A percentile compares a stretch with the other conserved stretches of the same genome.
These are phyloP conservation scores for Camponotus fellah DNA, from an alignment of 2,888 invertebrate genomes.

Conservation along the genomic window DNA sequence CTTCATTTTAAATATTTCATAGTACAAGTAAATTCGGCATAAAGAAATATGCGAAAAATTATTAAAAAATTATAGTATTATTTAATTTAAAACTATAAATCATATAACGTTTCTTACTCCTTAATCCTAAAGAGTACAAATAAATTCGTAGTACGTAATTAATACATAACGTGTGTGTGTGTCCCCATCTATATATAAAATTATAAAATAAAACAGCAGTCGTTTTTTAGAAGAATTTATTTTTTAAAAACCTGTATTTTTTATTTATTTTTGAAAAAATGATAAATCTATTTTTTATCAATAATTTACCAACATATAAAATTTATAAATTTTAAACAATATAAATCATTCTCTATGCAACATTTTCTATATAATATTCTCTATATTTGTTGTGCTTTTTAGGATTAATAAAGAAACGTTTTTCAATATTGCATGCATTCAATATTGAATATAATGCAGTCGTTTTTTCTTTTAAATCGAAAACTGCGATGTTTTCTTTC, in stretches of 20 bases:
- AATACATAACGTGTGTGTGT: background rate
- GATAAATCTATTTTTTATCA: background rate
- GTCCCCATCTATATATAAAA: background rate
- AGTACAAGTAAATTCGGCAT: constrained; percentile 2
- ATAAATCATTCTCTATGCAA: background rate
- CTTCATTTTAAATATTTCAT: constrained; percentile 23
- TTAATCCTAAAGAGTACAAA: constrained; percentile 24
- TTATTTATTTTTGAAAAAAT: background rate
- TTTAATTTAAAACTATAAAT: constrained; percentile 4
- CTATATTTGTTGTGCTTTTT: background rate
- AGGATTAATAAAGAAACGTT: constrained; percentile 6
- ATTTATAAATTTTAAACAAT: background rate
- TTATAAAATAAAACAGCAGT: constrained; percentile 7
- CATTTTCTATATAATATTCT: too few species aligned
- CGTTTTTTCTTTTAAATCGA: constrained; percentile 10
- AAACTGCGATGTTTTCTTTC: constrained; percentile 5
- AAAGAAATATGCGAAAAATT: background rate
- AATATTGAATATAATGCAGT: background rate
- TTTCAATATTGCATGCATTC: background rate
- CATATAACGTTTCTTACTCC: constrained; percentile 1
- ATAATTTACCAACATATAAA: background rate
- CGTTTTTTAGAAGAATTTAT: background rate
- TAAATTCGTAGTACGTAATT: background rate
- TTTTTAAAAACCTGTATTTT: background rate
- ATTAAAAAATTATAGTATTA: constrained; percentile 1